Conservation (phyloP, 2,113 vertebrate species). For the Mormoops blainvillei region DNA sequence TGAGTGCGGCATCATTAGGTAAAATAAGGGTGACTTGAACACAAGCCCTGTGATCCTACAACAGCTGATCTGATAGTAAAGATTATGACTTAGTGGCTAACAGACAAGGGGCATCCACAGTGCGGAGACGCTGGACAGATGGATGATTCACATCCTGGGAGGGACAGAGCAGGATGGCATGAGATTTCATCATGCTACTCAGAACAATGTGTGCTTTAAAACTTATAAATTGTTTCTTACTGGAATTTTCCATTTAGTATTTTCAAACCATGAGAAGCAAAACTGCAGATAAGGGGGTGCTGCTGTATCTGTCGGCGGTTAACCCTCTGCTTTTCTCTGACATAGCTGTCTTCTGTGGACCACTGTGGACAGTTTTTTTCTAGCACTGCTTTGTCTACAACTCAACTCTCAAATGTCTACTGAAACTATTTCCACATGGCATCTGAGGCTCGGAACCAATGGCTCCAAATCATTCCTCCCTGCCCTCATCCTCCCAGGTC, state of each 20-base stretch:
- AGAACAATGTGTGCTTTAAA: background rate
- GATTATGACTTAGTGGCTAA: too few relatives aligned
- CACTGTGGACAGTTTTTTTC: background rate
- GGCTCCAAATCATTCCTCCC: background rate
- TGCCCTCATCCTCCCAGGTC: fast-evolving
- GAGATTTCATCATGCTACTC: background rate
- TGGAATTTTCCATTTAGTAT: background rate
- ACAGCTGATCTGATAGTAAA: background rate
- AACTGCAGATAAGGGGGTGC: background rate
- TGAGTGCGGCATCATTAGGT: background rate
- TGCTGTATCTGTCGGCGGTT: background rate
- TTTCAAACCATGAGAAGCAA: background rate
- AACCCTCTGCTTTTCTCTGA: background rate
- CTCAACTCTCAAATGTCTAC: background rate
- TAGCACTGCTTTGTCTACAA: background rate
- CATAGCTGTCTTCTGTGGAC: background rate
- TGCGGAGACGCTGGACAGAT: background rate
- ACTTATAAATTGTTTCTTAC: background rate
- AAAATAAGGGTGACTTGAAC: background rate
- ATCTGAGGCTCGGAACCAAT: background rate
- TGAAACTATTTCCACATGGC: too few relatives aligned
- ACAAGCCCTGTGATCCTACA: background rate
- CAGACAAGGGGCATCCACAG: background rate
- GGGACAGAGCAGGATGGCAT: background rate
- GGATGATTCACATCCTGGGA: background rate